Conservation (phyloP, 2,113 vertebrate genomes). For the Solea senegalensis region DNA sequence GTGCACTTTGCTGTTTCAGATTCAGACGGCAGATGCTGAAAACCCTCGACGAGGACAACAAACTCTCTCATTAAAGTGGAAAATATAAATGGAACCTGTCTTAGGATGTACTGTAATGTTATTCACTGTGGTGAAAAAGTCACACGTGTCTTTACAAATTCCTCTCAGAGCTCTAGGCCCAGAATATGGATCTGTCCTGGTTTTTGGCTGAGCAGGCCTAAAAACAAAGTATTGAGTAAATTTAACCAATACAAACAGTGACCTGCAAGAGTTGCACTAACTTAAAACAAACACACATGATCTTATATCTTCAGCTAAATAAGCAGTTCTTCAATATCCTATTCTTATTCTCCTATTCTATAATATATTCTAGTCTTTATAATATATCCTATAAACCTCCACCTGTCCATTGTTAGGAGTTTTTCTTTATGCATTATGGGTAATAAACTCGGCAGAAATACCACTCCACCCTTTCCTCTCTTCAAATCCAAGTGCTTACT, state of each 20-base stretch:
- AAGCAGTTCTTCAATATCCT: no score
- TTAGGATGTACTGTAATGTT: background rate
- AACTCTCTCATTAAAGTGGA: no score
- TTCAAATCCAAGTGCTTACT: background rate
- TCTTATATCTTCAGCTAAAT: background rate
- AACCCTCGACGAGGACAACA: no score
- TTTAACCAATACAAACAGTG: constrained; percentile 2
- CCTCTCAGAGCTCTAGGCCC: background rate
- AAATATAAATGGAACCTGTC: background rate
- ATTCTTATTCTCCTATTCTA: no score
- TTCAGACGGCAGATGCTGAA: no score
- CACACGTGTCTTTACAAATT: constrained; percentile 14
- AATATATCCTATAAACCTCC: no score
- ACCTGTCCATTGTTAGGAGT: no score
- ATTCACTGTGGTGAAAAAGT: constrained; percentile 4
- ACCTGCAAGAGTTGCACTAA: background rate
- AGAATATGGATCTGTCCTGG: constrained; percentile 9
- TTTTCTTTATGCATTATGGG: background rate
- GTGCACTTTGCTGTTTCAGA: no score
- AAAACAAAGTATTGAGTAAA: constrained; percentile 19
- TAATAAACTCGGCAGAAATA: constrained; percentile 11
- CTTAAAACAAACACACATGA: constrained; percentile 1
- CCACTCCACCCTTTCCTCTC: constrained; percentile 4
- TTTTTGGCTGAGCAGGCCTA: background rate
- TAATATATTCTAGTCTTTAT: no score